Conservation (phyloP, 2,888 invertebrate genomes). For the Apotomis turbidana region DNA sequence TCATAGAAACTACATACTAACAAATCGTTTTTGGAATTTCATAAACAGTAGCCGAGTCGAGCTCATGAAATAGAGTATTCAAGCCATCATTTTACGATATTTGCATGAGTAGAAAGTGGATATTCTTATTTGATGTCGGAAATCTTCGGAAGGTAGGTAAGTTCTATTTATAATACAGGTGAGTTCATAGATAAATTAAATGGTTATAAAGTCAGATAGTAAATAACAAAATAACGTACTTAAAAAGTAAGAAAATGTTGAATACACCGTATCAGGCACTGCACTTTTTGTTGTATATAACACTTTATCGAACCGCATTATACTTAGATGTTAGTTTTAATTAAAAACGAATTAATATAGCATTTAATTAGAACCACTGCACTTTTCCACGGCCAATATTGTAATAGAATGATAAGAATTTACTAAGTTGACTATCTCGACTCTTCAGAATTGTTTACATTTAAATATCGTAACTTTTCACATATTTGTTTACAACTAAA, state of each 20-base stretch:
- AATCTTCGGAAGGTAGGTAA: too few species aligned
- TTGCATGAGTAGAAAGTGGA: too few species aligned
- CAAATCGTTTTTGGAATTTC: too few species aligned
- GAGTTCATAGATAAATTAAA: too few species aligned
- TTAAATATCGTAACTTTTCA: background rate
- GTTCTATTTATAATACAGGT: too few species aligned
- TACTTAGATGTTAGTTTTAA: background rate
- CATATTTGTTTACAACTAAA: background rate
- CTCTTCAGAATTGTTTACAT: constrained; percentile 28
- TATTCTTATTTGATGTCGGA: too few species aligned
- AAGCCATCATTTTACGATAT: too few species aligned
- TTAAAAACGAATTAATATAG: background rate
- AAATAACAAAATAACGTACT: constrained; percentile 2
- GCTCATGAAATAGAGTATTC: too few species aligned
- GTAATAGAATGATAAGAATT: constrained; percentile 24
- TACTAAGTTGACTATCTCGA: constrained; percentile 13
- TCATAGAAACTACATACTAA: too few species aligned
- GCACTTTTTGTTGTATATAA: constrained; percentile 30
- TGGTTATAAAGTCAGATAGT: too few species aligned
- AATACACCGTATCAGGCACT: constrained; percentile 34
- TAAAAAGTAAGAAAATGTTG: constrained; percentile 33
- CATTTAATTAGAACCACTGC: constrained; percentile 9
- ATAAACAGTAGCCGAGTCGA: too few species aligned
- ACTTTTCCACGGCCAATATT: background rate
- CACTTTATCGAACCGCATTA: constrained; percentile 31